Evolutionary conservation across 2,113 vertebrate species (phyloP), one percentile per base, ranked within the genome.

Genomic region (Phyllopteryx taeniolatus): DNA sequence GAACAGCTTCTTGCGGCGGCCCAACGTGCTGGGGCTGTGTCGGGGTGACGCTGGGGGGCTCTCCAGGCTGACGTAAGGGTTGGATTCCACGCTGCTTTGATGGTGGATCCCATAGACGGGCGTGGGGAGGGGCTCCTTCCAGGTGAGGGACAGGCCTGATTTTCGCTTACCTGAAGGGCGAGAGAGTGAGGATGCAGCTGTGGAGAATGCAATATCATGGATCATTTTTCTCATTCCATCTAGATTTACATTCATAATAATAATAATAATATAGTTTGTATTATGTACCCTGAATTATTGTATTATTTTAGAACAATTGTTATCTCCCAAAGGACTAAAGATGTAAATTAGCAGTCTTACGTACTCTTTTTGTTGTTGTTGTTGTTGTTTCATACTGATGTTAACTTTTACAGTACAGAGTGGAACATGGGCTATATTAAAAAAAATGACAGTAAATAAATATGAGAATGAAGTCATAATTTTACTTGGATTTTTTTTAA

Each of bases 31-130:
- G 74, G 90, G 92, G 0, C 89, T 79, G 71, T 70, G 92, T 64
- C 91, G 90, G 0, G 97, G 96, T 0, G 97, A 98, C 0, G 93
- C 86, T 0, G 93, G 93, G 0, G 96, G 94, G 90, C 96, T 98
- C 88, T 99, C 98, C 64, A 99, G 91, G 91, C 96, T 97, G 73
- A 98, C 94, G 0, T 99, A 99, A 2, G 97, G 97, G 86, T 99
- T 98, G 72, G 96, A 98, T 68, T 99, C 98, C 0, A 94, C 92
- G 75, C 96, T 98, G 94, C 93, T 94, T 22, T 89, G 88, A 83
- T 94, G 92, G 72, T 95, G 95, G 67, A 90, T 80, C 71, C 89
- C 89, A 64, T 95, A 96, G 70, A 94, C 92, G n/a, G 94, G 92
- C 2, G 90, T 87, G 1, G 93, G 88, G 62, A 94, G 91, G 0